These are phyloP conservation scores for Caenorhabditis sp. DNA, from an alignment of 2,888 invertebrate genomes.

Conservation along the genomic window DNA sequence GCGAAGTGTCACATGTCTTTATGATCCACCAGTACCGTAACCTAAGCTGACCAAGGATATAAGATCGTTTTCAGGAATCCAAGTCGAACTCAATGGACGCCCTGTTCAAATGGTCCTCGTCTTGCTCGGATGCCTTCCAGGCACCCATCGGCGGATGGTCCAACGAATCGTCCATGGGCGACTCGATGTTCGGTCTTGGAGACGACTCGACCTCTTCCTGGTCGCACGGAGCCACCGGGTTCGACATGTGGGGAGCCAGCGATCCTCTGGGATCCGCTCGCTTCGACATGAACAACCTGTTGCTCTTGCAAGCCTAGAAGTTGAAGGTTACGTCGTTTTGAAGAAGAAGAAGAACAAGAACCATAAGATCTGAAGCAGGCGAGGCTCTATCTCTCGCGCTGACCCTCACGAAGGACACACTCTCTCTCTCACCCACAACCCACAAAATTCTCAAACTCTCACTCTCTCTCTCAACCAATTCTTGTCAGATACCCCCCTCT, in stretches of 20 bases:
- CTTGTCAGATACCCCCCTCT: conserved; percentile 44
- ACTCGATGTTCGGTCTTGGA: conserved; percentile 19
- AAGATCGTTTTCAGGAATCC: conserved; percentile 56
- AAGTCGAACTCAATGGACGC: conserved; percentile 55
- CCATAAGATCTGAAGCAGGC: conserved; percentile 1
- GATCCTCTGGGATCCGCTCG: conserved; percentile 59
- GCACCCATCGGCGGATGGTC: conserved; percentile 44
- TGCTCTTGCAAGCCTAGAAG: conserved; percentile 69
- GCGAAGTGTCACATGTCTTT: background rate
- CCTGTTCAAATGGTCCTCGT: conserved; percentile 58
- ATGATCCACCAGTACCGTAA: too few species aligned
- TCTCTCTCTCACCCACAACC: conserved; percentile 30
- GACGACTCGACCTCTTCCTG: conserved; percentile 50
- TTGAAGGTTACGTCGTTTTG: conserved; percentile 38
- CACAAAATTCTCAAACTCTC: too few species aligned
- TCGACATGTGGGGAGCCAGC: conserved; percentile 63
- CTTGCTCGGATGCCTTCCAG: conserved; percentile 43
- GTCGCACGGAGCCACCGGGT: conserved; percentile 46
- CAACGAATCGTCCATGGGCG: conserved; percentile 30
- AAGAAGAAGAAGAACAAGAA: too few species aligned
- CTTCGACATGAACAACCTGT: conserved; percentile 69
- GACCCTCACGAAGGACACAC: conserved; percentile 55
- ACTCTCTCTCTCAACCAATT: conserved; percentile 39
- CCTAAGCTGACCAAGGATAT: too few species aligned
- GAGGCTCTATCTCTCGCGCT: conserved; percentile 12